Conservation (phyloP, 1,140 invertebrate species). For the Hycleus phaleratus region DNA sequence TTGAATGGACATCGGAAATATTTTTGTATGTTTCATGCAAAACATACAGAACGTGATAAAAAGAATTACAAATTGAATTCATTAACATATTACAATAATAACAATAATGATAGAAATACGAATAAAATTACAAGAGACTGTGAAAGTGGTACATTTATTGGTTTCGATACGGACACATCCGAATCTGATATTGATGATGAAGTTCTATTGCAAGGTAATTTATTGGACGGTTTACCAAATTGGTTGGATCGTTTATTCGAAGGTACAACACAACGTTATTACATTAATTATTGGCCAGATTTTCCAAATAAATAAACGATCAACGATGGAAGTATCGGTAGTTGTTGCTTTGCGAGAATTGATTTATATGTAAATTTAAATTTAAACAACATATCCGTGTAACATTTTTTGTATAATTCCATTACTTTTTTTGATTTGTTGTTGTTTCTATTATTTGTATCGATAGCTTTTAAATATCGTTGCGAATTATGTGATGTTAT, state of each 20-base stretch:
- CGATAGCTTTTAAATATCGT: no score
- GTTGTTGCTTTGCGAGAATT: no score
- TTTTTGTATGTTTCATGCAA: conserved; percentile 97
- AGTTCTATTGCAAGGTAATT: conserved; percentile 46
- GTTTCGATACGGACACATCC: conserved; percentile 65
- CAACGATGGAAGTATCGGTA: neutral
- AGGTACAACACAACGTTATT: conserved; percentile 87
- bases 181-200: conserved; percentile 47
- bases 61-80: conserved; percentile 29
- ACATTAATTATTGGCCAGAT: conserved; percentile 96
- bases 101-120: conserved; percentile 14
- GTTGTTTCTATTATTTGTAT: no score
- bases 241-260: conserved; percentile 96
- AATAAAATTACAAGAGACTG: conserved; percentile 44
- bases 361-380: no score
- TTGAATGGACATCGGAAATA: conserved; percentile 94
- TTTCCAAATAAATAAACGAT: conserved; percentile 39
- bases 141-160: conserved; percentile 73
- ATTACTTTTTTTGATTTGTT: no score
- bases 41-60: conserved; percentile 60
- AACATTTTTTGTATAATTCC: no score
- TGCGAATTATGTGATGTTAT: no score
- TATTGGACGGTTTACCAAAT: conserved; percentile 86
- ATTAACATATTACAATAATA: conserved; percentile 48
- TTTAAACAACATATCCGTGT: no score